A percentile compares a stretch with the other conserved stretches of the same genome.
Evolutionary conservation across 2,888 invertebrate genomes (phyloP).

Genomic region (Nemotelus nigrinus): DNA sequence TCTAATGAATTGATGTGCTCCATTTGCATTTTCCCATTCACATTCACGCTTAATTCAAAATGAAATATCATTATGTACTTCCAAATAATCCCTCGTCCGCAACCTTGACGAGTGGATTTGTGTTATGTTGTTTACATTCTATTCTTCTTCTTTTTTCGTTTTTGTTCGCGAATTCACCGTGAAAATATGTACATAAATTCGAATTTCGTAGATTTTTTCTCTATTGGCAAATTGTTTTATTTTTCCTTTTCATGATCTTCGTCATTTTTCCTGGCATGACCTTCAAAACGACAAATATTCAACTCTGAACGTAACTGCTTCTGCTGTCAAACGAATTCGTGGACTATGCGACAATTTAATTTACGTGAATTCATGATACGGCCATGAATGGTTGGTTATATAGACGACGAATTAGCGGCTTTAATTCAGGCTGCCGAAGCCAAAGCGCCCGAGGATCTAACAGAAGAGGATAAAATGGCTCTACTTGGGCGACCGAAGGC

Average conservation of each 20-base stretch:
- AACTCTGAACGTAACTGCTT: background rate
- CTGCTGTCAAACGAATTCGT: background rate
- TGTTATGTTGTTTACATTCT: no score
- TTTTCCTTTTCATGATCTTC: slow-evolving; percentile 19
- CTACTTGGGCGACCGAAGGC: slow-evolving; percentile 90
- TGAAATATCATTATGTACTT: no score
- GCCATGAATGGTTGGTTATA: background rate
- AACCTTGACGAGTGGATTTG: no score
- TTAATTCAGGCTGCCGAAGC: slow-evolving; percentile 72
- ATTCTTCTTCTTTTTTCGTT: no score
- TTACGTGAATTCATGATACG: slow-evolving; percentile 19
- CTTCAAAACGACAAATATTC: background rate
- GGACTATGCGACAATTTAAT: background rate
- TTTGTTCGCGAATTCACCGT: no score
- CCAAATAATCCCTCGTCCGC: no score
- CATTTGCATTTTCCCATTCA: no score
- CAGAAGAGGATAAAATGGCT: slow-evolving; percentile 86
- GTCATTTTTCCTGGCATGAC: background rate
- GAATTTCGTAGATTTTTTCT: no score
- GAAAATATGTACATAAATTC: no score
- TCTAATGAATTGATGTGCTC: no score
- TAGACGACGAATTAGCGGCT: slow-evolving; percentile 70
- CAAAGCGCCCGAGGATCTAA: slow-evolving; percentile 74
- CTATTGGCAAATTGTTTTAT: background rate
- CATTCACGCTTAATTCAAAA: no score